Conservation (phyloP, 2,888 invertebrate genomes). For the Pyrrhopygopsis socrates region DNA sequence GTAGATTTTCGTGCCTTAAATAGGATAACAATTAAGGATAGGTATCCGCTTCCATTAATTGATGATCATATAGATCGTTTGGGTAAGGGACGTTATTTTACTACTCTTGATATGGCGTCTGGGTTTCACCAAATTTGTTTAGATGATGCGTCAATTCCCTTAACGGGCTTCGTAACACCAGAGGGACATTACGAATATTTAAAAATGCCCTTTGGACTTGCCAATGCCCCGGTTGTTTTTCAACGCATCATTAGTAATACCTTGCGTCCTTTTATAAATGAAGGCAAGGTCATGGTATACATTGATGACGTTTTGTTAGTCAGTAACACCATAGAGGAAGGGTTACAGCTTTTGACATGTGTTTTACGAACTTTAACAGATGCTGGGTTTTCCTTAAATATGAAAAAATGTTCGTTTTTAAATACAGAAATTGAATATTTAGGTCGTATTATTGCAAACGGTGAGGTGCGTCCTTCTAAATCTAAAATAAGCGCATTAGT, state of each 20-base stretch:
- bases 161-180: conserved; percentile 60
- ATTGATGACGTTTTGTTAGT: conserved; percentile 71
- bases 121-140: conserved; percentile 59
- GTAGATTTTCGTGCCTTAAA: conserved; percentile 66
- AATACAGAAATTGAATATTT: conserved; percentile 71
- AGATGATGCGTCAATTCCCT: conserved; percentile 28
- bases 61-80: conserved; percentile 63
- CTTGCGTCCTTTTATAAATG: conserved; percentile 45
- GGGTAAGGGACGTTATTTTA: background rate
- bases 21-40: conserved; percentile 44
- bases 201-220: conserved; percentile 66
- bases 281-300: conserved; percentile 60
- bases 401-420: conserved; percentile 75
- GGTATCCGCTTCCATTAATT: conserved; percentile 56
- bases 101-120: conserved; percentile 39
- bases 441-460: conserved; percentile 54
- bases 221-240: conserved; percentile 67
- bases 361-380: conserved; percentile 63
- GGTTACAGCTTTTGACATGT: conserved; percentile 39
- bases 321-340: conserved; percentile 51
- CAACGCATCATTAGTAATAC: conserved; percentile 75
- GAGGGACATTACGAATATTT: conserved; percentile 66
- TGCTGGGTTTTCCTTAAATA: conserved; percentile 76
- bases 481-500: conserved; percentile 53
- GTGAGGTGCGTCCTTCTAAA: conserved; percentile 73